Evolutionary conservation across 1,140 invertebrate genomes (phyloP).

Genomic region (Hycleus cichorii): DNA sequence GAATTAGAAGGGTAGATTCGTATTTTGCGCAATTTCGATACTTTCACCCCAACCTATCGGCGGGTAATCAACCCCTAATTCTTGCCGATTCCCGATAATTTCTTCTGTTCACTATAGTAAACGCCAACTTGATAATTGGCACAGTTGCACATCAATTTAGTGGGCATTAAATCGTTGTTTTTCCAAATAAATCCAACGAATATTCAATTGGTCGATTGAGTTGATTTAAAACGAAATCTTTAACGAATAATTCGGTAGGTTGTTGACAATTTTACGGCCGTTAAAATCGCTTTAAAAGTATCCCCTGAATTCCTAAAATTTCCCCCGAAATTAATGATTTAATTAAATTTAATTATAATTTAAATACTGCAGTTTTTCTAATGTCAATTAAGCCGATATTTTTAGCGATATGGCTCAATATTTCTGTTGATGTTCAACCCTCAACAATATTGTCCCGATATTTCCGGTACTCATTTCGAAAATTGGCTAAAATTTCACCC

Average conservation of each 20-base stretch:
- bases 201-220: conserved; percentile 58
- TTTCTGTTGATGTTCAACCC: conserved; percentile 53
- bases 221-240: no score
- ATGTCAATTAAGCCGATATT: conserved; percentile 77
- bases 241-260: no score
- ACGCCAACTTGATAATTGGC: conserved; percentile 79
- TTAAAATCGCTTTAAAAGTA: conserved; percentile 59
- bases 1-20: conserved; percentile 32
- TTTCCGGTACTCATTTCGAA: conserved; percentile 54
- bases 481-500: conserved; percentile 48
- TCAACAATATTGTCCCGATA: conserved; percentile 57
- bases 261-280: background rate
- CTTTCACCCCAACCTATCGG: conserved; percentile 72
- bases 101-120: conserved; percentile 61
- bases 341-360: conserved; percentile 37
- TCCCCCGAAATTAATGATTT: conserved; percentile 13
- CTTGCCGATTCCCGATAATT: conserved; percentile 74
- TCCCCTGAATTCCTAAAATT: conserved; percentile 63
- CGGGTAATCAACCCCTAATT: no score
- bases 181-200: conserved; percentile 49
- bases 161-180: conserved; percentile 44
- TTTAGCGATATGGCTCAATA: conserved; percentile 54
- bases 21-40: conserved; percentile 67
- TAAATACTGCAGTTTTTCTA: conserved; percentile 59
- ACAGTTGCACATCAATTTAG: conserved; percentile 67